Percentiles rank a stretch among this genome's conserved stretches.
Conservation (phyloP, 2,113 vertebrate species). For the Corythoichthys intestinalis region DNA sequence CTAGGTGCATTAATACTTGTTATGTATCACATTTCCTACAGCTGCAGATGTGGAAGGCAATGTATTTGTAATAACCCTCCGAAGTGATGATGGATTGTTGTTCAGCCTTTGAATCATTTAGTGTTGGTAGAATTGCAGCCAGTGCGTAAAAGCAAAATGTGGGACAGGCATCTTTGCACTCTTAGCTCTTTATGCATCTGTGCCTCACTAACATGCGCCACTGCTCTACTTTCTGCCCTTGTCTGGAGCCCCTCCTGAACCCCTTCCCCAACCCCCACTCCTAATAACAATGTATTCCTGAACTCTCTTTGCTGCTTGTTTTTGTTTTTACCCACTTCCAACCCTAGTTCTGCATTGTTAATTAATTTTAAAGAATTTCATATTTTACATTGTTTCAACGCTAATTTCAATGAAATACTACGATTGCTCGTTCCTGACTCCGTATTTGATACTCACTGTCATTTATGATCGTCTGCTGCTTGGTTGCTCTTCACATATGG, state of each 20-base stretch:
- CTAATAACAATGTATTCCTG: neutral
- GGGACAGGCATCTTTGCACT: slow-evolving; percentile 49
- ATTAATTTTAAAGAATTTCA: neutral
- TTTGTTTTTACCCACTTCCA: neutral
- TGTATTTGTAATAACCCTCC: slow-evolving; percentile 42
- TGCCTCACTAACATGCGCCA: slow-evolving; percentile 53
- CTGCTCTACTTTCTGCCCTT: slow-evolving; percentile 46
- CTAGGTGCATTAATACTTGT: neutral
- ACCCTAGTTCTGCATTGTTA: neutral
- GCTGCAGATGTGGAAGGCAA: slow-evolving; percentile 11
- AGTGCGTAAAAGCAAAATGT: slow-evolving; percentile 57
- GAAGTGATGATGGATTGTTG: slow-evolving; percentile 46
- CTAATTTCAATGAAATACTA: neutral
- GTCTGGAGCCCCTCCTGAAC: slow-evolving; percentile 26
- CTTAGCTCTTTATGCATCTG: slow-evolving; percentile 49
- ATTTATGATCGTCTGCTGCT: slow-evolving; percentile 24
- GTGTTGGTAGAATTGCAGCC: slow-evolving; percentile 33
- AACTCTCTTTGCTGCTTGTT: slow-evolving; percentile 3
- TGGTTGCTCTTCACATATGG: slow-evolving; percentile 48
- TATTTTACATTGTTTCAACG: neutral
- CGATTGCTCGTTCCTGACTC: slow-evolving; percentile 27
- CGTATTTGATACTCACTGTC: slow-evolving; percentile 13
- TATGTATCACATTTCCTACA: neutral
- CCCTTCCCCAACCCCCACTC: neutral
- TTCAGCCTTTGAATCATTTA: slow-evolving; percentile 64